phyloP scores from a whole-genome alignment of 2,888 invertebrate species.

The Eledona agricola region DNA sequence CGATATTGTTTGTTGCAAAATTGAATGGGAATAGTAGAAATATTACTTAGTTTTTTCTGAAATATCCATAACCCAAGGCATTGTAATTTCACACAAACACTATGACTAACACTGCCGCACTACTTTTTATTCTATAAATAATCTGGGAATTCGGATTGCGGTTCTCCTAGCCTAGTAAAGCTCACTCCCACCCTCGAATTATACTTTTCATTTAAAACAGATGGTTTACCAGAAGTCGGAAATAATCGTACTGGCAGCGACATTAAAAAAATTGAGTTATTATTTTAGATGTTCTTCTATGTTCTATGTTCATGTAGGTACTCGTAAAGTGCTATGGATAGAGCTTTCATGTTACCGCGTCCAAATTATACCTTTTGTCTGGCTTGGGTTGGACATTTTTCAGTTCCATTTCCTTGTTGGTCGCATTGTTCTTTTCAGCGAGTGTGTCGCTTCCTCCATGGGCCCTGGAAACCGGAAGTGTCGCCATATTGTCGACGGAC shows the following conservation, averaged over 20 bases:
- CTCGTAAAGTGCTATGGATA: too few species aligned
- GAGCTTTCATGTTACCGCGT: too few species aligned
- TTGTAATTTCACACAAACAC: constrained; percentile 21
- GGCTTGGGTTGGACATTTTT: constrained; percentile 87
- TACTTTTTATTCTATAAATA: constrained; percentile 37
- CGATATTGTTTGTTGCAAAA: constrained; percentile 1
- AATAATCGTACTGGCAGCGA: too few species aligned
- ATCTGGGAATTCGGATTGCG: constrained; percentile 28
- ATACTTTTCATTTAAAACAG: too few species aligned
- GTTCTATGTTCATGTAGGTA: too few species aligned
- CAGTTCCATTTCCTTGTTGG: constrained; percentile 87
- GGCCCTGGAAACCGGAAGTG: constrained; percentile 83
- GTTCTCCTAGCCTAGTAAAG: constrained; percentile 18
- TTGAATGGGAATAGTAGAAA: constrained; percentile 21
- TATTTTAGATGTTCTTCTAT: too few species aligned
- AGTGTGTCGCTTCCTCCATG: constrained; percentile 74
- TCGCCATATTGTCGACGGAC: constrained; percentile 88
- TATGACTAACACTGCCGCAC: constrained; percentile 35
- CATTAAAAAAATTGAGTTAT: too few species aligned
- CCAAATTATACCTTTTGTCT: constrained; percentile 83
- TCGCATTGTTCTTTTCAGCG: constrained; percentile 83
- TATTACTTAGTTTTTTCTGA: constrained; percentile 29
- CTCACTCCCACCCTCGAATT: constrained; percentile 20
- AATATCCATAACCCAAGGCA: constrained; percentile 12
- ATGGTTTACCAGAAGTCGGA: too few species aligned